Percentiles rank a stretch among this genome's conserved stretches.
These are phyloP conservation scores for Acipenser oxyrinchus DNA, from an alignment of 2,797 vertebrate genomes.

Conservation along the genomic window DNA sequence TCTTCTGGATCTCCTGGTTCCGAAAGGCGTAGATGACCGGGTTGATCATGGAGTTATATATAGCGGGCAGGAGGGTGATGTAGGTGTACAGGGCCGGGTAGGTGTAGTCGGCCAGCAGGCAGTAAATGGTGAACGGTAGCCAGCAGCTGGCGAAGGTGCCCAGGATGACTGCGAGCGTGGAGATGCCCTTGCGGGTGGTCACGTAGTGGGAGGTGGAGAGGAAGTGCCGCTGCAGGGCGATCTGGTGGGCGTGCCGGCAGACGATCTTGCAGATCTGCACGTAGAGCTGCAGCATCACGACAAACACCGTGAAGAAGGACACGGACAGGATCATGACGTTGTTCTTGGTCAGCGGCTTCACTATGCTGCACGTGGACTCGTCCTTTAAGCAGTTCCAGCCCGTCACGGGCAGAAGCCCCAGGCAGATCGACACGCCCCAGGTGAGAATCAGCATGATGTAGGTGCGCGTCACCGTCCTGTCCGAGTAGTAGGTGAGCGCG, in stretches of 20 bases:
- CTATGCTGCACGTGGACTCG: slow-evolving; percentile 63
- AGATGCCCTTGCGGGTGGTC: slow-evolving; percentile 73
- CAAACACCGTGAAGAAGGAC: slow-evolving; percentile 74
- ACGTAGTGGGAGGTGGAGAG: slow-evolving; percentile 65
- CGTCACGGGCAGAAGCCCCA: slow-evolving; percentile 74
- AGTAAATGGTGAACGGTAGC: slow-evolving; percentile 86
- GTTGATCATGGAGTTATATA: slow-evolving; percentile 84
- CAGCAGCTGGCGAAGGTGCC: slow-evolving; percentile 85
- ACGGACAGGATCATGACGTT: slow-evolving; percentile 77
- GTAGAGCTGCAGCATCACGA: slow-evolving; percentile 80
- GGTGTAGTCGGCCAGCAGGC: slow-evolving; percentile 72
- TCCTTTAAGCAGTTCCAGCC: slow-evolving; percentile 84
- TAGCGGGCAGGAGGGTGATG: slow-evolving; percentile 78
- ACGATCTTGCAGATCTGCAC: slow-evolving; percentile 79
- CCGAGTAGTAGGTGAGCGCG: slow-evolving; percentile 83
- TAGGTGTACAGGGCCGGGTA: slow-evolving; percentile 77
- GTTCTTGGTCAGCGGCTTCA: slow-evolving; percentile 71
- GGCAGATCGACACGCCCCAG: slow-evolving; percentile 67
- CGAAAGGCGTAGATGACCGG: slow-evolving; percentile 87
- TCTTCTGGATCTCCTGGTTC: slow-evolving; percentile 86
- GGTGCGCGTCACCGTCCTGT: slow-evolving; percentile 70
- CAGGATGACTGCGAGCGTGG: slow-evolving; percentile 73
- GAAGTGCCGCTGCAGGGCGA: slow-evolving; percentile 85
- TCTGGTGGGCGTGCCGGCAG: slow-evolving; percentile 82
- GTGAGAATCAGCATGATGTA: slow-evolving; percentile 71